Conservation (phyloP, 2,888 invertebrate species). For the Operophtera brumata region DNA sequence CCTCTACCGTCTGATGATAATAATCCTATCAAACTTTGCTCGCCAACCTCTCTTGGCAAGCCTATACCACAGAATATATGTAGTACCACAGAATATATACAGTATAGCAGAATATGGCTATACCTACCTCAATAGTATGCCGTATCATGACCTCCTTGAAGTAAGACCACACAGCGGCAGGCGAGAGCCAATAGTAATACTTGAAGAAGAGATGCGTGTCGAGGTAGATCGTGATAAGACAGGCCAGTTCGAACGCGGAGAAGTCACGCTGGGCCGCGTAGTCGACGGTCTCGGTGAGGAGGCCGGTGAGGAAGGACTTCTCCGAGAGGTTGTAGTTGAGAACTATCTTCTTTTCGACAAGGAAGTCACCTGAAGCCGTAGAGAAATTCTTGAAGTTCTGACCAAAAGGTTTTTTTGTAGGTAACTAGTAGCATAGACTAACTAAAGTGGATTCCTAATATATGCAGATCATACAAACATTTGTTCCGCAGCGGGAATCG, state of each 20-base stretch:
- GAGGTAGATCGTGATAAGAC: conserved; percentile 60
- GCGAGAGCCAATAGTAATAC: conserved; percentile 64
- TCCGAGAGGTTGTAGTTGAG: conserved; percentile 55
- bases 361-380: conserved; percentile 49
- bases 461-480: too few relatives aligned
- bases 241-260: conserved; percentile 52
- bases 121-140: conserved; percentile 64
- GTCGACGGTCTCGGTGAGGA: conserved; percentile 54
- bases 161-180: conserved; percentile 57
- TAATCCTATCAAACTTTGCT: too few relatives aligned
- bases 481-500: too few relatives aligned
- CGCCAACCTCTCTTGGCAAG: too few relatives aligned
- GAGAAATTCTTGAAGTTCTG: too few relatives aligned
- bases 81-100: too few relatives aligned
- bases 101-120: too few relatives aligned
- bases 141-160: conserved; percentile 67
- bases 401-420: too few relatives aligned
- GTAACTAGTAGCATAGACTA: too few relatives aligned
- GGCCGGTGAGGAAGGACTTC: conserved; percentile 51
- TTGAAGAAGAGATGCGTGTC: conserved; percentile 61
- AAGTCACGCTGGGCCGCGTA: conserved; percentile 65
- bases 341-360: conserved; percentile 58
- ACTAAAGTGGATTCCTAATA: too few relatives aligned
- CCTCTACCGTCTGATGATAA: too few relatives aligned
- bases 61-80: too few relatives aligned